Evolutionary conservation across 2,113 vertebrate genomes (phyloP), one percentile per base, ranked within the genome.

Genomic region (Thunnus thynnus): DNA sequence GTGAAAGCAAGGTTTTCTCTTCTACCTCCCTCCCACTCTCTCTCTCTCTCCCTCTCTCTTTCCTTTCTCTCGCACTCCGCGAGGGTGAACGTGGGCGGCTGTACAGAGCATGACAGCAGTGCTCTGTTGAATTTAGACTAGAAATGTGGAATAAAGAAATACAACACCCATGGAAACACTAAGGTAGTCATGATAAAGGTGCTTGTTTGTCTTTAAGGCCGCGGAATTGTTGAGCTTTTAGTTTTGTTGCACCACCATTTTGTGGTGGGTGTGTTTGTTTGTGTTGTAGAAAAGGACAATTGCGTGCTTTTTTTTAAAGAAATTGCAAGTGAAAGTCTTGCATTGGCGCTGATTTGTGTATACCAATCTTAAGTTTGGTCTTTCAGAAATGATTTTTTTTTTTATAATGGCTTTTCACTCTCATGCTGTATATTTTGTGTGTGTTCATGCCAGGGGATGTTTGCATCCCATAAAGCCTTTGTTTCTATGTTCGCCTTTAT

Each of bases 21-120:
- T 79, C 88, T 86, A 78, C 85, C 86, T 90, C 81, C 74, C 84
- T 88, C 88, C 78, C 84, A 64, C 89, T 84, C 85, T 65, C 63
- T 17, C 63, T 62, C 58, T 46, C 66, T 18, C 54, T 25, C 68
- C 25, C 72, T 48, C 76, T 76, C 60, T 41, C 63, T 66, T 72
- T 47, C 41, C 60, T 83, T 58, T 82, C 75, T 86, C 81, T 89
- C 61, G 3, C 78, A 50, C 87, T 82, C 73, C 76, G 88, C 89
- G 61, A 92, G 93, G 92, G 88, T 87, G 90, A 92, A 88, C 88
- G 93, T 94, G 91, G 93, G 93, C 83, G 93, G 91, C 87, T 78
- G 88, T 79, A 77, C 86, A 78, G 90, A 91, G 92, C 91, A 89
- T 94, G 91, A 87, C 93, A 93, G 91, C 91, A 86, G 84, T 64